phyloP scores from a whole-genome alignment of 2,888 invertebrate species.

The Morpho achilles region DNA sequence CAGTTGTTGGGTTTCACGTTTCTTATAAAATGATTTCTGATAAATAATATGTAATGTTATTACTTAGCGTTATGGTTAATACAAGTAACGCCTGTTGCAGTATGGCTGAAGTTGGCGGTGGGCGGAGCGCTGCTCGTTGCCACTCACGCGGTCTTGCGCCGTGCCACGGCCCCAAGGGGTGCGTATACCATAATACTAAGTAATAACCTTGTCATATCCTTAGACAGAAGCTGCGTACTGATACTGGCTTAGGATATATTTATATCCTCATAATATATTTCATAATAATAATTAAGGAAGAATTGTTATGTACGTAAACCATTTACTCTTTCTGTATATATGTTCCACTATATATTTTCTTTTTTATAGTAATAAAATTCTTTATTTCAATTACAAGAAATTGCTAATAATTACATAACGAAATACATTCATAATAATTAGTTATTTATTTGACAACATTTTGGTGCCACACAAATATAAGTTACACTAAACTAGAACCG shows the following conservation, averaged over 20 bases:
- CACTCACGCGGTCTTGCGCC: slow-evolving; percentile 91
- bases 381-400: no score
- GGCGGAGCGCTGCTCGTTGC: slow-evolving; percentile 91
- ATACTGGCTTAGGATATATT: background rate
- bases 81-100: slow-evolving; percentile 81
- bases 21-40: no score
- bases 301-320: no score
- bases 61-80: slow-evolving; percentile 24
- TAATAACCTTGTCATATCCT: slow-evolving; percentile 1
- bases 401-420: no score
- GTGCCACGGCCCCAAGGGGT: slow-evolving; percentile 82
- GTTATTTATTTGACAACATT: no score
- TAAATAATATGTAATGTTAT: slow-evolving; percentile 6
- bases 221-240: background rate
- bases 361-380: no score
- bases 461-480: no score
- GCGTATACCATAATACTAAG: slow-evolving; percentile 61
- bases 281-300: background rate
- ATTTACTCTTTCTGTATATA: no score
- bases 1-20: no score
- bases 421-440: no score
- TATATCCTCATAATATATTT: background rate
- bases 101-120: slow-evolving; percentile 91
- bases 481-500: no score
- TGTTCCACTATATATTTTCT: no score